These are phyloP conservation scores for Tricholaema leucomelas DNA, from an alignment of 2,113 vertebrate species.

Conservation along the genomic window DNA sequence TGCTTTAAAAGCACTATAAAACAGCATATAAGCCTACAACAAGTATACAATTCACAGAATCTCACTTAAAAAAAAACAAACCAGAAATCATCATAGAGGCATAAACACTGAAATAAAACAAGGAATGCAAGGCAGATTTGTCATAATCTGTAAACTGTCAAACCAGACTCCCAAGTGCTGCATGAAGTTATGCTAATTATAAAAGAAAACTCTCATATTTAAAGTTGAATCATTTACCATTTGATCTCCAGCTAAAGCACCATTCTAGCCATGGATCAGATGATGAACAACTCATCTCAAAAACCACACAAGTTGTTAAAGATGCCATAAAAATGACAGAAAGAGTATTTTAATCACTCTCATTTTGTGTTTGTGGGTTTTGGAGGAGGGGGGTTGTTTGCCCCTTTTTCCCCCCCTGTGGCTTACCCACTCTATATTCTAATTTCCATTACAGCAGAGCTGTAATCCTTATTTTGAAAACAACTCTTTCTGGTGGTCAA, in stretches of 20 bases:
- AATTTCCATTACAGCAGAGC: neutral
- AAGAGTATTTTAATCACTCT: neutral
- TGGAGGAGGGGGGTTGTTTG: neutral
- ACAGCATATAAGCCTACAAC: neutral
- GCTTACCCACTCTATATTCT: neutral
- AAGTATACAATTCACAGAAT: slow-evolving; percentile 24
- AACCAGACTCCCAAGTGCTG: slow-evolving; percentile 28
- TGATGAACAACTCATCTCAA: neutral
- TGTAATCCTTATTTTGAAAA: neutral
- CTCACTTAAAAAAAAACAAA: slow-evolving; percentile 23
- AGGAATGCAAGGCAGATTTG: slow-evolving; percentile 29
- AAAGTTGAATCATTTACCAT: neutral
- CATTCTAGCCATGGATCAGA: neutral
- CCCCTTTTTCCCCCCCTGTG: neutral
- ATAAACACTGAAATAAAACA: slow-evolving; percentile 45
- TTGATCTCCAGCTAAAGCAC: neutral
- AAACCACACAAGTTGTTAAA: neutral
- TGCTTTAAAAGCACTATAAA: slow-evolving; percentile 20
- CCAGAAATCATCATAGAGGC: slow-evolving; percentile 9
- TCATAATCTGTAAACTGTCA: slow-evolving; percentile 10
- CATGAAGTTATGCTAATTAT: neutral
- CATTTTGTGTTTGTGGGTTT: no score
- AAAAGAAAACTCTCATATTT: neutral
- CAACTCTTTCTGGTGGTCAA: neutral
- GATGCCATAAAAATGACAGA: neutral